A percentile compares a stretch with the other conserved stretches of the same genome.
These are phyloP conservation scores for Platysteira castanea DNA, from an alignment of 2,113 vertebrate species.

Conservation along the genomic window DNA sequence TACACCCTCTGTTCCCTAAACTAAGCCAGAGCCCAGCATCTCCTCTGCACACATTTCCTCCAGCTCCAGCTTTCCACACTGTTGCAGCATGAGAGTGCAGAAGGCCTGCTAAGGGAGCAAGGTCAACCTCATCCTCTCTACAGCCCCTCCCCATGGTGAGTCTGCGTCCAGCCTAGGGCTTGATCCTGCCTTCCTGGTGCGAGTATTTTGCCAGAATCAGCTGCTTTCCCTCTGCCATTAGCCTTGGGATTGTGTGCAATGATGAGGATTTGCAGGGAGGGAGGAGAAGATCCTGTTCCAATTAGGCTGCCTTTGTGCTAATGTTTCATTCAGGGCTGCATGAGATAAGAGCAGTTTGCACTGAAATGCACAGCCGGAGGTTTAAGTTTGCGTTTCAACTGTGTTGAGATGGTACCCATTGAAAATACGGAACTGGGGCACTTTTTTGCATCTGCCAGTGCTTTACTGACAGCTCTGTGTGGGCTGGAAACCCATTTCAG, in stretches of 20 bases:
- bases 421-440: constrained; percentile 35
- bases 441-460: constrained; percentile 35
- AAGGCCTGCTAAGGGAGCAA: not conserved
- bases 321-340: not conserved
- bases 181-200: not conserved
- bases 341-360: constrained; percentile 31
- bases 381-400: constrained; percentile 50
- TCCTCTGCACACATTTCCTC: not conserved
- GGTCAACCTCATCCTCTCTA: not conserved
- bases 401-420: constrained; percentile 51
- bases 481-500: constrained; percentile 43
- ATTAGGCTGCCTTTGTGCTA: constrained; percentile 24
- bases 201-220: not conserved
- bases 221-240: not conserved
- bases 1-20: not conserved
- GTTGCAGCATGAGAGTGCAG: not conserved
- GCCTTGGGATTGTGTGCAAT: constrained; percentile 48
- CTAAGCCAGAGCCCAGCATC: not conserved
- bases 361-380: constrained; percentile 2
- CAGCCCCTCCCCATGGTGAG: not conserved
- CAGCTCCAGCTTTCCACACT: not conserved
- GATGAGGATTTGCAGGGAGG: constrained; percentile 5
- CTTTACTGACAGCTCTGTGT: constrained; percentile 46
- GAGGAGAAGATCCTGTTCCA: constrained; percentile 37
- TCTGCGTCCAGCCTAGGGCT: not conserved